Conservation (phyloP, 1,140 invertebrate species). For the Scylla paramamosain region DNA sequence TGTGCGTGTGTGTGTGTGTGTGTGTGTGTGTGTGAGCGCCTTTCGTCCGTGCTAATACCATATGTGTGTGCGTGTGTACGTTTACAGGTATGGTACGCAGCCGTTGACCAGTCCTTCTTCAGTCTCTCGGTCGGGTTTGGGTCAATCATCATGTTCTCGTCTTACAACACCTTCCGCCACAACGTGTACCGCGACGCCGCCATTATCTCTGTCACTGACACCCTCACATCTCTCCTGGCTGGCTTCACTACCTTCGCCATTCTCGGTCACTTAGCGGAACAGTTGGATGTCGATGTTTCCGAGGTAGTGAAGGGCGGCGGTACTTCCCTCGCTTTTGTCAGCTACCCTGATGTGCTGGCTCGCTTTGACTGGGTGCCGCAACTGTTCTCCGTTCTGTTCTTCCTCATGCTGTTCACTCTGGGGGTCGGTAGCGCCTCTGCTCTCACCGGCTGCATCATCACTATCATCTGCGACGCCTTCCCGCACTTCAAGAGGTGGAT, state of each 20-base stretch:
- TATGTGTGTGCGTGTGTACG: constrained; percentile 11
- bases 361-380: constrained; percentile 87
- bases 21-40: too few relatives aligned
- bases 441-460: constrained; percentile 85
- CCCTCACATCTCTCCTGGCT: constrained; percentile 86
- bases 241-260: constrained; percentile 91
- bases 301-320: constrained; percentile 85
- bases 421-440: constrained; percentile 81
- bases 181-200: constrained; percentile 80
- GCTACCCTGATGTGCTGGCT: constrained; percentile 93
- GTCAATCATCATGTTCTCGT: constrained; percentile 89
- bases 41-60: too few relatives aligned
- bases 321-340: constrained; percentile 88
- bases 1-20: too few relatives aligned
- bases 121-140: constrained; percentile 90
- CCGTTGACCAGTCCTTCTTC: constrained; percentile 92
- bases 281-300: constrained; percentile 83
- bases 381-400: constrained; percentile 92
- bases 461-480: constrained; percentile 87
- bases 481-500: constrained; percentile 84
- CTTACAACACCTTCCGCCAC: constrained; percentile 91
- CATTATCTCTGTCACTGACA: constrained; percentile 82
- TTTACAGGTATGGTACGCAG: constrained; percentile 89
- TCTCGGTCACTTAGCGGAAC: constrained; percentile 81
- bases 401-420: constrained; percentile 91